These are phyloP conservation scores for Pyrrhosoma nymphula DNA, from an alignment of 2,888 invertebrate species.

Conservation along the genomic window DNA sequence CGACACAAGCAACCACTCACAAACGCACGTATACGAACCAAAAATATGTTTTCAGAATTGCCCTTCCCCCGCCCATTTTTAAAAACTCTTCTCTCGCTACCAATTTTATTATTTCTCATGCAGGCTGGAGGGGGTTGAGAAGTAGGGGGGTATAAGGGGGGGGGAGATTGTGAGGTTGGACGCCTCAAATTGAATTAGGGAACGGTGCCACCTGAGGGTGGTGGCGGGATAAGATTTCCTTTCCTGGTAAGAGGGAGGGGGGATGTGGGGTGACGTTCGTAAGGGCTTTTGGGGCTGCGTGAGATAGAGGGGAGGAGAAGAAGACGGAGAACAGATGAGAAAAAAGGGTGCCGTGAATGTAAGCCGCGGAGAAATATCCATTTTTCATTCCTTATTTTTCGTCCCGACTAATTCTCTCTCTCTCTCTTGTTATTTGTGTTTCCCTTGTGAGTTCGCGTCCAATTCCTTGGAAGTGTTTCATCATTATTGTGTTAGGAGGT, in stretches of 20 bases:
- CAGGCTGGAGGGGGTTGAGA: background rate
- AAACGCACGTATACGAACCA: background rate
- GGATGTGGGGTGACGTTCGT: background rate
- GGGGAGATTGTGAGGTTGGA: background rate
- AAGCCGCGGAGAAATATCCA: background rate
- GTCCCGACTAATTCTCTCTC: too few species aligned
- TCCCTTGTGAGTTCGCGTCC: too few species aligned
- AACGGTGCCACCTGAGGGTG: slow-evolving; percentile 50
- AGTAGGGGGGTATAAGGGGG: background rate
- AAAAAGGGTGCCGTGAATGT: slow-evolving; percentile 5
- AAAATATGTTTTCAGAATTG: background rate
- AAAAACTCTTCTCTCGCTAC: background rate
- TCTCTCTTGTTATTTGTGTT: too few species aligned
- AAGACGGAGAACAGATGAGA: background rate
- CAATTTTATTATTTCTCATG: slow-evolving; percentile 32
- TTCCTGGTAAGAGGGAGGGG: background rate
- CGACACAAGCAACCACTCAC: background rate
- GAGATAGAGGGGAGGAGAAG: background rate
- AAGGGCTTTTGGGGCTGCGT: background rate
- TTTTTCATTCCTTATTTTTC: background rate
- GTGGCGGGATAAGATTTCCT: slow-evolving; percentile 54
- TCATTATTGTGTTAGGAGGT: background rate
- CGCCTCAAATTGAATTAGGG: background rate
- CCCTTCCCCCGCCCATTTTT: background rate
- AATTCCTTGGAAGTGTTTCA: background rate